Evolutionary conservation across 2,113 vertebrate genomes (phyloP), one percentile per base, ranked within the genome.

Genomic region (Anolis carolinensis): DNA sequence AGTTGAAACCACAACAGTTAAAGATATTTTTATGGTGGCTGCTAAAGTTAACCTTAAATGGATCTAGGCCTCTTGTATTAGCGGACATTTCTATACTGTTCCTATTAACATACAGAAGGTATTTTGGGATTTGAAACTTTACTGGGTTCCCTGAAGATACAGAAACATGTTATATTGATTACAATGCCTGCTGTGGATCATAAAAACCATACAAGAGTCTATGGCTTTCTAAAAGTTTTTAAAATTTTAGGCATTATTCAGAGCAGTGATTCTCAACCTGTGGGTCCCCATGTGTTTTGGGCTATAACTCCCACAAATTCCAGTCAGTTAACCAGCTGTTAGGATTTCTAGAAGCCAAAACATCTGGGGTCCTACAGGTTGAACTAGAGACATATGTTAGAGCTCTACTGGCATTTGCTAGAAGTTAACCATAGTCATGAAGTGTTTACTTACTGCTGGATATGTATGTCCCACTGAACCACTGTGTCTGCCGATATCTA

Each of bases 391-490:
- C 7, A 14, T 25, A 25, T 76, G 39, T 20, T 62, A 10, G n/a
- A 79, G 18, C 32, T 70, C 21, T 13, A 83, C 25, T 36, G 63
- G 39, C 62, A 36, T 34, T 20, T 71, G 20, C 21, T 50, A 30
- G 32, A 73, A 73, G 52, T 4, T 2, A 30, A 2, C 23, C 14
- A n/a, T 5, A 25, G 4, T 52, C n/a, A 87, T 82, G 0, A 20
- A 65, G 83, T 9, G 44, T 67, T 83, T 79, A 97, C 98, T 98
- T 96, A 99, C 99, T 71, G 98, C 98, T 79, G 99, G 99, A 91
- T 99, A 99, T 0, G 98, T 99, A 95, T 99, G 99, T 85, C 99
- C 99, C 21, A 99, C 98, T 79, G 96, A 98, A 89, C 96, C 94
- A 0, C 97, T 88, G 86, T 99, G 99, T 91, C 98, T 97, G 76